Conservation (phyloP, 2,797 vertebrate species). For the Sitta carolinensis region DNA sequence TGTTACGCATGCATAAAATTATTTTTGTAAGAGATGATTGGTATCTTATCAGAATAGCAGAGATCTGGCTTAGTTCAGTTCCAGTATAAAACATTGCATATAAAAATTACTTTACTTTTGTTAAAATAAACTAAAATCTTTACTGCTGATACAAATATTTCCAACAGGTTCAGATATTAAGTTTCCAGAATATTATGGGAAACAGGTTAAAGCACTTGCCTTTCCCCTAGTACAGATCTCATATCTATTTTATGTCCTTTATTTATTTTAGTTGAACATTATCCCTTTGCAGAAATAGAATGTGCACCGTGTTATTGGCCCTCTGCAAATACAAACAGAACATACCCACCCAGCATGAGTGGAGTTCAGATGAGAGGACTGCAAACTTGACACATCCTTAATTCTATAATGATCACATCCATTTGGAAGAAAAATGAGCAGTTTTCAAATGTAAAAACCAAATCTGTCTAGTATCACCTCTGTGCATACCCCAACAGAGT, state of each 20-base stretch:
- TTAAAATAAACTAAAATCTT: background rate
- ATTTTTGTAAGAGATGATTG: background rate
- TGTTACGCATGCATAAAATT: background rate
- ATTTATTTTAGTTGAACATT: background rate
- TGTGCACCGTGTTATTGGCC: fast-evolving
- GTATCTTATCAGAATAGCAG: background rate
- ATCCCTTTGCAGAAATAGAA: background rate
- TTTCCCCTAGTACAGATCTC: background rate
- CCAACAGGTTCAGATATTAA: background rate
- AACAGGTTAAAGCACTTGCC: background rate
- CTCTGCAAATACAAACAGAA: background rate
- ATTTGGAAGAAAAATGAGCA: background rate
- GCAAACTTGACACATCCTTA: background rate
- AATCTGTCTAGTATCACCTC: background rate
- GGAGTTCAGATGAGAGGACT: background rate
- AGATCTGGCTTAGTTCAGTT: background rate
- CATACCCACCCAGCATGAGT: fast-evolving
- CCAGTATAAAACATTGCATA: background rate
- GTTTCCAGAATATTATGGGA: background rate
- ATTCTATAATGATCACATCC: background rate
- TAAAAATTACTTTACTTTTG: background rate
- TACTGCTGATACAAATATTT: background rate
- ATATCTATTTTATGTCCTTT: background rate
- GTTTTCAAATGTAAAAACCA: background rate
- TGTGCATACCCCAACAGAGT: background rate